Conservation (phyloP, 2,797 vertebrate genomes). For the Chelmon rostratus region DNA sequence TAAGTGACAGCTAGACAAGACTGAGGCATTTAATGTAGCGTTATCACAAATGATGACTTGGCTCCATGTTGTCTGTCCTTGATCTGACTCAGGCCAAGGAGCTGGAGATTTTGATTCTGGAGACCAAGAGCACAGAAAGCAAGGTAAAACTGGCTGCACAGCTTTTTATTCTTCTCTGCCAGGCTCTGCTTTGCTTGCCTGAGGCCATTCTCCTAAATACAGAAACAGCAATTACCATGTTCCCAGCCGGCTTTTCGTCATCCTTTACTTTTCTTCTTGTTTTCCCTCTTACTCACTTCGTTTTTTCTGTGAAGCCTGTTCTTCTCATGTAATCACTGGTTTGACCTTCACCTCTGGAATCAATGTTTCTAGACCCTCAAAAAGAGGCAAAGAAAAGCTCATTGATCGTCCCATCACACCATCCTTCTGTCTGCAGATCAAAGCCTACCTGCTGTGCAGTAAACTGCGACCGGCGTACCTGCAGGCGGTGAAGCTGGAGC, state of each 20-base stretch:
- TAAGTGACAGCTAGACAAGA: conserved; percentile 68
- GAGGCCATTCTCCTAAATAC: background rate
- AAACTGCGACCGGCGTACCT: conserved; percentile 96
- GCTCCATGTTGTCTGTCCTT: background rate
- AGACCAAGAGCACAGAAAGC: conserved; percentile 92
- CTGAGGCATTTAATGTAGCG: background rate
- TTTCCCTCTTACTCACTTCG: background rate
- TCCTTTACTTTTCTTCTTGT: background rate
- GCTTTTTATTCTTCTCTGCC: background rate
- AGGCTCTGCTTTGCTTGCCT: background rate
- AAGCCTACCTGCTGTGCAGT: conserved; percentile 92
- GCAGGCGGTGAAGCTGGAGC: conserved; percentile 93
- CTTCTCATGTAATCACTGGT: background rate
- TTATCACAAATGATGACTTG: background rate
- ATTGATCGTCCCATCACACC: background rate
- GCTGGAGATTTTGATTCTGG: conserved; percentile 93
- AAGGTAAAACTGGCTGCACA: conserved; percentile 81
- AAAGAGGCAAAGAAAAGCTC: background rate
- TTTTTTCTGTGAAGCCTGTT: background rate
- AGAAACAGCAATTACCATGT: background rate
- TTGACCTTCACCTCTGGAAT: background rate
- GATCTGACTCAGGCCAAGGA: conserved; percentile 86
- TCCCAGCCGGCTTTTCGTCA: background rate
- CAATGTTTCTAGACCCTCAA: background rate
- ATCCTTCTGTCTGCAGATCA: conserved; percentile 86